Base-by-base conservation (phyloP, 1,140 invertebrate species). In the Rhopalosiphum padi region DNA sequence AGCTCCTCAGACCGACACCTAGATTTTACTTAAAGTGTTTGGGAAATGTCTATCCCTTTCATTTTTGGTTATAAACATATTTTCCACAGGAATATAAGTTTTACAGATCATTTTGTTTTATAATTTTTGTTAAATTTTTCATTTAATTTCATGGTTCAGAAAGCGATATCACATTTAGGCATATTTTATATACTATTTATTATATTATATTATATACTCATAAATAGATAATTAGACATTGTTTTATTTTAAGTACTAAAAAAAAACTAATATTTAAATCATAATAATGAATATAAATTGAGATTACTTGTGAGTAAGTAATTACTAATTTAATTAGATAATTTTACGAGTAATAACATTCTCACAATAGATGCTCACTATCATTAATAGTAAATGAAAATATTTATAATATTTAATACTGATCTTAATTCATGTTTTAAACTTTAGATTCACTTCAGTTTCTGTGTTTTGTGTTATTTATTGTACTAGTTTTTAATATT, bases 161-260 rank as follows among this genome's bases (percentile, higher is more conserved):
- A 93, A 93, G 91, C 91, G 91, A 93, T 85, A 53, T 93, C 91
- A 86, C 82, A 86, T 1, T 91, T 93, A 93, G 91, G 82, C 48
- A 83, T 93, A 93, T 93, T 93, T 93, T 93, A 93, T 93, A 93
- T 93, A 93, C 91, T 93, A 93, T 92, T 92, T 85, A 92, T 93
- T 53, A 93, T 93, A 93, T 83, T 91, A 93, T 93, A 93, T 77
- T n/a, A 93, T 86, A 93, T 93, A 93, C 37, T 93, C 82, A 3
- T 86, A 86, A 93, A 93, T 85, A 93, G 77, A 55, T 82, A 82
- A 9, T 85, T 92, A 92, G 91, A 93, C 82, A 53, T 86, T 93
- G 91, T 93, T 93, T 82, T 93, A 86, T 93, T 93, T 93, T 93
- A 93, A 93, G 91, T 93, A 53, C 91, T 93, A 93, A 93, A 93